Evolutionary conservation across 2,888 invertebrate genomes (phyloP), one percentile per base, ranked within the genome.

Genomic region (Rhagium mordax): DNA sequence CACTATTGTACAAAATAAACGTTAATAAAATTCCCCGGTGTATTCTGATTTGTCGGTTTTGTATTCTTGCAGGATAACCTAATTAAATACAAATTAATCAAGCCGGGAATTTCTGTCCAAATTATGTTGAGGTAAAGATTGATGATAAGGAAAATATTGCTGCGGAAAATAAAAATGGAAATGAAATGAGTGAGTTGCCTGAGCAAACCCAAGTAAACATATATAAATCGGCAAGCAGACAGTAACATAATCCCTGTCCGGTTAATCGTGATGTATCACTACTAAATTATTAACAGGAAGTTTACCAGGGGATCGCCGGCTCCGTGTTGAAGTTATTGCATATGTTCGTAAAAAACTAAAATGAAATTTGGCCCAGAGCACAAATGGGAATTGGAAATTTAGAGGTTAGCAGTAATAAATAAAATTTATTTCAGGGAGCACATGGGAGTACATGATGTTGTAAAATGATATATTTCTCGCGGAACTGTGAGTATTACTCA

Each of bases 231-330:
- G 64, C 70, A 74, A 73, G 61, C 74, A 71, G 74, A 72, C 75
- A 72, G 71, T 68, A 72, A 68, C 72, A 73, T 77, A 78, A 78
- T 78, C 76, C 76, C 74, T 65, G 67, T 71, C 64, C 68, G 55
- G 72, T 70, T 78, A 78, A 78, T 78, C 71, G 76, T 76, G 76
- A 78, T 74, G 68, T 70, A 78, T 78, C 70, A 73, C 74, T 49
- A 47, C 72, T 76, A 73, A 78, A 78, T 78, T 74, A 78, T 78
- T 76, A 72, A 76, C 70, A 67, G 71, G 65, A 73, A 74, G 74
- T 75, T 75, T 66, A 62, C 72, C 53, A 60, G 61, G 71, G 69
- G 59, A 59, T 70, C 61, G 57, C 65, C 65, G 69, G 48, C 24
- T 16, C 15, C 18, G 33, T 27, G 65, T 65, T 70, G 59, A 67